phyloP scores from a whole-genome alignment of 2,113 vertebrate genomes.

The Nerophis lumbriciformis region DNA sequence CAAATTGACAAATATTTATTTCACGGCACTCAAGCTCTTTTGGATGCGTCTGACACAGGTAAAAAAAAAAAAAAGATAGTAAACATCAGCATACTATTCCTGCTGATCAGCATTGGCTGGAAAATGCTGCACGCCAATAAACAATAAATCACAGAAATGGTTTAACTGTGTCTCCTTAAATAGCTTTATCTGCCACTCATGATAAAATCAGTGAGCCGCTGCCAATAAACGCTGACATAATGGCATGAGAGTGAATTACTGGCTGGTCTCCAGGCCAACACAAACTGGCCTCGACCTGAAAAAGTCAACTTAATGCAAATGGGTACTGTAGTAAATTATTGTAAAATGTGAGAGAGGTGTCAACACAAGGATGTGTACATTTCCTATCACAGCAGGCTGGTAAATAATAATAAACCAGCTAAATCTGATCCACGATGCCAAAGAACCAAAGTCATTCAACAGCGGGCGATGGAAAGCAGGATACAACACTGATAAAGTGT shows the following conservation, averaged over 20 bases:
- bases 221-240: constrained; percentile 30
- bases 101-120: background rate
- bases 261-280: constrained; percentile 33
- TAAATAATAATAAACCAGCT: too few relatives aligned
- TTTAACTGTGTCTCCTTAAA: constrained; percentile 23
- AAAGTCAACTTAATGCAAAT: background rate
- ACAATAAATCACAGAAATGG: constrained; percentile 26
- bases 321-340: background rate
- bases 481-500: too few relatives aligned
- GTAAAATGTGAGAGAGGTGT: constrained; percentile 1
- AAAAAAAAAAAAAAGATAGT: background rate
- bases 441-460: too few relatives aligned
- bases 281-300: constrained; percentile 42
- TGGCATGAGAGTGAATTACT: constrained; percentile 24
- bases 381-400: background rate
- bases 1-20: constrained; percentile 25
- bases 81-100: background rate
- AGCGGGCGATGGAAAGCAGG: too few relatives aligned
- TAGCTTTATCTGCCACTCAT: constrained; percentile 32
- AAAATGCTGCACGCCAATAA: background rate
- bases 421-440: too few relatives aligned
- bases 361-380: background rate
- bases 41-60: background rate
- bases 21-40: constrained; percentile 10
- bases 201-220: constrained; percentile 33